Percentiles rank a stretch among this genome's conserved stretches.
phyloP scores from a whole-genome alignment of 2,888 invertebrate species.

The Leptogaster cylindrica region DNA sequence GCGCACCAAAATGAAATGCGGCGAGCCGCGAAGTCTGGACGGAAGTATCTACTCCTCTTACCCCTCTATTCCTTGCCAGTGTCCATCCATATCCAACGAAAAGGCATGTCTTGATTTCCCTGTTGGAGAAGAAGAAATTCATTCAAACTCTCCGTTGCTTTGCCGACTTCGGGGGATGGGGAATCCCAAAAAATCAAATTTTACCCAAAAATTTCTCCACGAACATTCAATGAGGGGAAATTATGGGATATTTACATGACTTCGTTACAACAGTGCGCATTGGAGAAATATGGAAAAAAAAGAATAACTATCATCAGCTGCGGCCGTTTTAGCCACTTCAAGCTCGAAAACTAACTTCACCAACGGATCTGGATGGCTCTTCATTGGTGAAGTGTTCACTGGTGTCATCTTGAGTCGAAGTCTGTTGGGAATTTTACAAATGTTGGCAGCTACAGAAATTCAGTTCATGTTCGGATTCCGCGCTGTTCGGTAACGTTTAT shows the following conservation, averaged over 20 bases:
- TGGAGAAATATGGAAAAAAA: conserved; percentile 16
- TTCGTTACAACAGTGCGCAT: conserved; percentile 14
- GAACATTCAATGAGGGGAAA: no score
- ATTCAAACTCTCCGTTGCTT: not conserved
- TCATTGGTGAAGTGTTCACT: conserved; percentile 4
- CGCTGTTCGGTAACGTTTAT: conserved; percentile 41
- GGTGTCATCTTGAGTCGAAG: conserved; percentile 9
- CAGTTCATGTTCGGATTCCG: conserved; percentile 46
- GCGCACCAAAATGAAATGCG: conserved; percentile 9
- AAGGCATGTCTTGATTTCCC: no score
- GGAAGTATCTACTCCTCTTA: no score
- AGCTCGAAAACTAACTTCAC: not conserved
- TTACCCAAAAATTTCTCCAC: no score
- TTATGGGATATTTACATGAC: no score
- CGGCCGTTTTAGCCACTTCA: not conserved
- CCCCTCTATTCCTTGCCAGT: no score
- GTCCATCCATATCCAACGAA: no score
- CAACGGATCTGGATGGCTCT: not conserved
- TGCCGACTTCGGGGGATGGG: not conserved
- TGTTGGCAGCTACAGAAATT: not conserved
- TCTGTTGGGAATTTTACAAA: conserved; percentile 10
- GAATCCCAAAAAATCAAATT: no score
- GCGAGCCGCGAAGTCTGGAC: conserved; percentile 29
- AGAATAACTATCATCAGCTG: conserved; percentile 11
- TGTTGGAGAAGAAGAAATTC: no score